These are phyloP conservation scores for Podargus strigoides DNA, from an alignment of 2,797 vertebrate species.

Conservation along the genomic window DNA sequence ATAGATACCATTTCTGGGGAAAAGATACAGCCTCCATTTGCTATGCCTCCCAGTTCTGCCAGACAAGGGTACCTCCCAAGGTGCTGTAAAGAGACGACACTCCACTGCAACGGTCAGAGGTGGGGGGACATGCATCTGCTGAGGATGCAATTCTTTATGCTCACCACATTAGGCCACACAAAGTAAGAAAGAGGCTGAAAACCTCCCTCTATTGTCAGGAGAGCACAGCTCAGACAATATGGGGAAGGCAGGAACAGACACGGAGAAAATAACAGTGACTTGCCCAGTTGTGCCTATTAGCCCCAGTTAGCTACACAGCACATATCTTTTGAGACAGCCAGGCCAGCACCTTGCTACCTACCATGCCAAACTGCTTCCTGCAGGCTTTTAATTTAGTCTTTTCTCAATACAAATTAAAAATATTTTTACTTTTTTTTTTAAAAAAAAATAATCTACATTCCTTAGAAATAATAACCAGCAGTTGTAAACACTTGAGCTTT, in stretches of 20 bases:
- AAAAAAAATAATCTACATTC: background rate
- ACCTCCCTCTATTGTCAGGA: background rate
- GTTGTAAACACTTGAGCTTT: background rate
- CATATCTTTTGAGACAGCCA: background rate
- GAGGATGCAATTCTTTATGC: background rate
- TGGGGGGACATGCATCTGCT: background rate
- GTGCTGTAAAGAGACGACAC: fast-evolving
- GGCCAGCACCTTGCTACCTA: background rate
- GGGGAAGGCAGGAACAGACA: background rate
- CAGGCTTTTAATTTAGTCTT: background rate
- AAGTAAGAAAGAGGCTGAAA: background rate
- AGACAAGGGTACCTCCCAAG: background rate
- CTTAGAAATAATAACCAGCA: background rate
- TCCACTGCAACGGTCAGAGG: background rate
- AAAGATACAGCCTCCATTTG: background rate
- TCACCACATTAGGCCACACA: background rate
- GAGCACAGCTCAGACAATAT: background rate
- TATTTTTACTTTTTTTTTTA: background rate
- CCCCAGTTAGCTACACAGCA: background rate
- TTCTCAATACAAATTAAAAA: background rate
- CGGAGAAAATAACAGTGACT: fast-evolving
- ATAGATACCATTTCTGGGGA: background rate
- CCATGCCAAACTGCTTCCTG: background rate
- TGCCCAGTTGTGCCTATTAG: fast-evolving
- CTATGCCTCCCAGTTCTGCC: background rate